Conservation (phyloP, 2,113 vertebrate genomes). For the Thamnaconus septentrionalis region DNA sequence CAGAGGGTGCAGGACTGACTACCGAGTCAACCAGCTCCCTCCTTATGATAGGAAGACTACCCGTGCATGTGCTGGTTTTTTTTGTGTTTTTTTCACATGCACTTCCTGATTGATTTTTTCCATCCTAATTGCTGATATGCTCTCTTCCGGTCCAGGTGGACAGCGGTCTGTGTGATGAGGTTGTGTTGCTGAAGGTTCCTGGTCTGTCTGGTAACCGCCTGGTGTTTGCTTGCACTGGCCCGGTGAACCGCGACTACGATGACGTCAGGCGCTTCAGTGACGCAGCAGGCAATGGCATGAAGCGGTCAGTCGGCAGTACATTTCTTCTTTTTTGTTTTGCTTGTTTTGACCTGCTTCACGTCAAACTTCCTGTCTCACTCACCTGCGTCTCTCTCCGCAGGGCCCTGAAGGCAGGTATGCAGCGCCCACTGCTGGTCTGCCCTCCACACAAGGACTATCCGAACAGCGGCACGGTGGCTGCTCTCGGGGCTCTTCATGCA, state of each 20-base stretch:
- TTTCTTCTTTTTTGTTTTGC: neutral
- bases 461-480: slow-evolving; percentile 65
- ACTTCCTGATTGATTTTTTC: too few relatives aligned
- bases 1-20: too few relatives aligned
- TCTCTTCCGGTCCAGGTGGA: slow-evolving; percentile 65
- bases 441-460: slow-evolving; percentile 71
- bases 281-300: slow-evolving; percentile 73
- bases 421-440: slow-evolving; percentile 79
- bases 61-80: too few relatives aligned
- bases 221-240: slow-evolving; percentile 78
- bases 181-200: slow-evolving; percentile 73
- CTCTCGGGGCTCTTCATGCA: slow-evolving; percentile 78
- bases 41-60: too few relatives aligned
- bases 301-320: slow-evolving; percentile 42
- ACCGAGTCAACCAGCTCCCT: too few relatives aligned
- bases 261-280: slow-evolving; percentile 78
- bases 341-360: neutral
- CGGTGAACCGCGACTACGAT: slow-evolving; percentile 79
- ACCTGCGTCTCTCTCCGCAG: slow-evolving; percentile 43
- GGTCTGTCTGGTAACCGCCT: slow-evolving; percentile 76
- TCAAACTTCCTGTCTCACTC: neutral
- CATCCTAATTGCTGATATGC: neutral
- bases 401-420: slow-evolving; percentile 78
- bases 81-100: too few relatives aligned
- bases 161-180: slow-evolving; percentile 64